Conservation (phyloP, 2,797 vertebrate species). For the Pelobates cultripes region DNA sequence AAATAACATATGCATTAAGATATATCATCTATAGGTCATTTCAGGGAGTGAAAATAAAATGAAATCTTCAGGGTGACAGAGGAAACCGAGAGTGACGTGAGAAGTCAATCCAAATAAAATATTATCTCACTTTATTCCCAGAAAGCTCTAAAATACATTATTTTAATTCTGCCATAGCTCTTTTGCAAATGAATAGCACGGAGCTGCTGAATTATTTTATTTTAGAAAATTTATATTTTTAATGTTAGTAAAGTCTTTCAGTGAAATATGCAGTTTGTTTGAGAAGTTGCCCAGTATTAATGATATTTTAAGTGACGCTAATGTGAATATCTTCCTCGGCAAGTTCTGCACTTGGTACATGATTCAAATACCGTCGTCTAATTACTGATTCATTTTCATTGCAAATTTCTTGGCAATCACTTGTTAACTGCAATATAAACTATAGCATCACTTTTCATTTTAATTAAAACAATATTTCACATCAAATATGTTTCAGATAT, state of each 20-base stretch:
- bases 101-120: not conserved
- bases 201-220: not conserved
- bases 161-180: not conserved
- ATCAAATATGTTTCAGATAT: not conserved
- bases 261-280: constrained; percentile 5
- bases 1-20: too few species aligned
- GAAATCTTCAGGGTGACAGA: too few species aligned
- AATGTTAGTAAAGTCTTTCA: not conserved
- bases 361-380: not conserved
- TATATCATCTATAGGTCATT: too few species aligned
- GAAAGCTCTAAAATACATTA: not conserved
- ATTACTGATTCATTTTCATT: constrained; percentile 18
- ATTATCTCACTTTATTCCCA: not conserved
- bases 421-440: constrained; percentile 8
- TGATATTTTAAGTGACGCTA: constrained; percentile 13
- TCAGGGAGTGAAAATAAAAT: too few species aligned
- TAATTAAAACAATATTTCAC: not conserved
- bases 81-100: too few species aligned
- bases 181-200: not conserved
- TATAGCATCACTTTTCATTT: not conserved
- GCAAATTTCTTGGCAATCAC: not conserved
- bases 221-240: constrained; percentile 7
- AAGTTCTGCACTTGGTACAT: not conserved
- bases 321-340: constrained; percentile 5
- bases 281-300: constrained; percentile 25